Conservation (phyloP, 1,140 invertebrate genomes). For the honey bee (Apis mellifera) region Amel_HAv3.1 CM009942.2:9335501-9336000, state of each 20-base stretch:
- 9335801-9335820: slow-evolving; percentile 84
- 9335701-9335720: slow-evolving; percentile 88
- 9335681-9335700: slow-evolving; percentile 84
- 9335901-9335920: not conserved
- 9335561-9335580: slow-evolving; percentile 84
- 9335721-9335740: slow-evolving; percentile 85
- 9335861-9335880: not conserved
- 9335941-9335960: not conserved
- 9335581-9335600: not conserved
- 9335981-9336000: slow-evolving; percentile 33
- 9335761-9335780: slow-evolving; percentile 78
- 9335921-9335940: not conserved
- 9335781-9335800: slow-evolving; percentile 79
- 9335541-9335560: slow-evolving; percentile 81
- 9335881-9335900: not conserved
- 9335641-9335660: not conserved
- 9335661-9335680: too few relatives aligned
- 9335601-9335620: not conserved
- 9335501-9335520: slow-evolving; percentile 81
- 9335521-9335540: slow-evolving; percentile 74
- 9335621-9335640: not conserved
- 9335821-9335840: slow-evolving; percentile 78
- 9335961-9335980: not conserved
- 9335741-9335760: slow-evolving; percentile 84
- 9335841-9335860: slow-evolving; percentile 8